These are phyloP conservation scores for Pedicia rivosa DNA, from an alignment of 2,888 invertebrate species.

Conservation along the genomic window DNA sequence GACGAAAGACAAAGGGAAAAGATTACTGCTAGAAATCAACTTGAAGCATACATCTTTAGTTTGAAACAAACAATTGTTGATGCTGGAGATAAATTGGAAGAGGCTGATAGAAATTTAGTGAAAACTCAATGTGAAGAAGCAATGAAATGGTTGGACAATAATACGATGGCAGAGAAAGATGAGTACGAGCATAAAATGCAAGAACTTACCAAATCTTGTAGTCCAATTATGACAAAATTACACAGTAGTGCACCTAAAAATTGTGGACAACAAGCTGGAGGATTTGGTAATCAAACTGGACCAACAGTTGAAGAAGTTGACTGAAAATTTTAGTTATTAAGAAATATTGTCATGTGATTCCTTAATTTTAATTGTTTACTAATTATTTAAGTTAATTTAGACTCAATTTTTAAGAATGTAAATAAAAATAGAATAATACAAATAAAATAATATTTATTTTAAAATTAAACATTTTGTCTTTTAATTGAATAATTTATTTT, in stretches of 20 bases:
- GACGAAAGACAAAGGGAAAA: conserved; percentile 48
- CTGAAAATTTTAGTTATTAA: no score
- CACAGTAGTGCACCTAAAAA: conserved; percentile 14
- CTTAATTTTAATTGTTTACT: no score
- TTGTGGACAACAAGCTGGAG: conserved; percentile 37
- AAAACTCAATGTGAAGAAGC: conserved; percentile 44
- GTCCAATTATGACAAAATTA: conserved; percentile 34
- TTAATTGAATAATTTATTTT: no score
- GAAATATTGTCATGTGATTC: no score
- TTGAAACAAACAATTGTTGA: conserved; percentile 54
- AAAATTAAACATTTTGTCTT: no score
- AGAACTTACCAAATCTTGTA: conserved; percentile 27
- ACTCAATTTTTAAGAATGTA: no score
- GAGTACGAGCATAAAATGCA: conserved; percentile 43
- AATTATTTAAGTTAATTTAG: no score
- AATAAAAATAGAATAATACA: no score
- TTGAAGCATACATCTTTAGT: conserved; percentile 51
- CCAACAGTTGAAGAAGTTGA: conserved; percentile 4
- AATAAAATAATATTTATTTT: no score
- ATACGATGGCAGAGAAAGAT: conserved; percentile 57
- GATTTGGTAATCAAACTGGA: conserved; percentile 39
- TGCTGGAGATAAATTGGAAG: conserved; percentile 41
- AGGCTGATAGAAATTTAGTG: conserved; percentile 51
- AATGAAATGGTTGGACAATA: conserved; percentile 57
- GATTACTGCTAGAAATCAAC: conserved; percentile 46